Evolutionary conservation across 2,888 invertebrate species (phyloP).

Genomic region (Apamea crenata): DNA sequence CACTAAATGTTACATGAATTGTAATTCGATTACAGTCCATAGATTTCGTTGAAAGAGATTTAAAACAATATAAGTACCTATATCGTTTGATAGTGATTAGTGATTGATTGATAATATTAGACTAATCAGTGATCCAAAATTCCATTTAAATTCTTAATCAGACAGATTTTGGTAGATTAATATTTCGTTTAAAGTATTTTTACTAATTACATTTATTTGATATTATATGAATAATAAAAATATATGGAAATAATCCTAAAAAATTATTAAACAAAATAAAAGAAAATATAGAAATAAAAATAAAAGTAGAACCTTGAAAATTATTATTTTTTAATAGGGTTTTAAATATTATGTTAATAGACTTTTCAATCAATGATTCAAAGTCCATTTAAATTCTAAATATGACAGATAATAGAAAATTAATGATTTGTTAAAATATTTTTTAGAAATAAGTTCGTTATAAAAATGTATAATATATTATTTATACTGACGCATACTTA

Average conservation of each 20-base stretch:
- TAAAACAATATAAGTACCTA: too few species aligned
- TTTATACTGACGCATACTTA: background rate
- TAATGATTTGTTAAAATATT: too few species aligned
- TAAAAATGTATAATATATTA: background rate
- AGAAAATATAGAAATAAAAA: too few species aligned
- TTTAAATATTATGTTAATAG: background rate
- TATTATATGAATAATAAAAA: background rate
- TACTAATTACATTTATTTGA: background rate
- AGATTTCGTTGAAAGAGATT: too few species aligned
- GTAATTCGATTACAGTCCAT: background rate
- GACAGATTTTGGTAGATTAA: background rate
- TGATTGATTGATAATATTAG: too few species aligned
- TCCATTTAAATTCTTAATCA: background rate
- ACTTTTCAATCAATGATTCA: too few species aligned
- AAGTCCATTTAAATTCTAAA: background rate
- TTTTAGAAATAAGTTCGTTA: background rate
- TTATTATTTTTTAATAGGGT: too few species aligned
- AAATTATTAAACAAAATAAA: too few species aligned
- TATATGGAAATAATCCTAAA: too few species aligned
- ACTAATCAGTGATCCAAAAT: background rate
- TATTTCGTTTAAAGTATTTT: background rate
- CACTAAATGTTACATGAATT: background rate
- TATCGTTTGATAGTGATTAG: too few species aligned
- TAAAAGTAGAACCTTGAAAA: too few species aligned
- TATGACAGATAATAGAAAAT: background rate